Conservation (phyloP, 2,797 vertebrate species). For the Agapornis canus region DNA sequence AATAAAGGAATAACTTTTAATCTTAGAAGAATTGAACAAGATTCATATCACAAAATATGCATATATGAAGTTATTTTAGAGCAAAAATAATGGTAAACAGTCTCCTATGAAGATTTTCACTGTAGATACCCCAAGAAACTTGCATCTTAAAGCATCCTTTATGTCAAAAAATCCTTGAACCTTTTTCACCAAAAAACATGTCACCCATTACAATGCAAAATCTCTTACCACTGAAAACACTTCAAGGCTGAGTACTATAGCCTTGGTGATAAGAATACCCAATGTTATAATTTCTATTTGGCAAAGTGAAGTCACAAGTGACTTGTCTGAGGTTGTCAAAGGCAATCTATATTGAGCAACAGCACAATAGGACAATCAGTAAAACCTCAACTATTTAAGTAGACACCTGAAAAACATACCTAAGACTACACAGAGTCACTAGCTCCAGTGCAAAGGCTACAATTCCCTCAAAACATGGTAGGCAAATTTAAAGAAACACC, state of each 20-base stretch:
- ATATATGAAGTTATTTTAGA: not conserved
- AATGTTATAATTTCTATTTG: not conserved
- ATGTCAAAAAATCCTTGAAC: not conserved
- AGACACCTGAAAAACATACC: not conserved
- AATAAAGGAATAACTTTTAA: constrained; percentile 42
- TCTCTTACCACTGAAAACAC: not conserved
- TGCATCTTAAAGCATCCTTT: not conserved
- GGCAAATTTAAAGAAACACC: not conserved
- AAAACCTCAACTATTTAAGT: not conserved
- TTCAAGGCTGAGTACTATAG: not conserved
- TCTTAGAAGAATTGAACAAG: not conserved
- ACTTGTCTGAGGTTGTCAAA: not conserved
- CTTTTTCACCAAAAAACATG: not conserved
- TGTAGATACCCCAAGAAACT: not conserved
- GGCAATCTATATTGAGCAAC: not conserved
- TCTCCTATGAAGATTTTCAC: not conserved
- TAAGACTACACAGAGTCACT: not conserved
- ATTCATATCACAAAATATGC: not conserved
- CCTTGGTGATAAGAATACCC: not conserved
- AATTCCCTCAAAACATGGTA: not conserved
- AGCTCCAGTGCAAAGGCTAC: not conserved
- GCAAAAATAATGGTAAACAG: not conserved
- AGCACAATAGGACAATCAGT: not conserved
- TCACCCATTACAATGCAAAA: not conserved
- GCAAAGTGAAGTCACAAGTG: not conserved